A percentile compares a stretch with the other conserved stretches of the same genome.
phyloP scores from a whole-genome alignment of 2,797 vertebrate species.

The Coccyzus lansbergi region DNA sequence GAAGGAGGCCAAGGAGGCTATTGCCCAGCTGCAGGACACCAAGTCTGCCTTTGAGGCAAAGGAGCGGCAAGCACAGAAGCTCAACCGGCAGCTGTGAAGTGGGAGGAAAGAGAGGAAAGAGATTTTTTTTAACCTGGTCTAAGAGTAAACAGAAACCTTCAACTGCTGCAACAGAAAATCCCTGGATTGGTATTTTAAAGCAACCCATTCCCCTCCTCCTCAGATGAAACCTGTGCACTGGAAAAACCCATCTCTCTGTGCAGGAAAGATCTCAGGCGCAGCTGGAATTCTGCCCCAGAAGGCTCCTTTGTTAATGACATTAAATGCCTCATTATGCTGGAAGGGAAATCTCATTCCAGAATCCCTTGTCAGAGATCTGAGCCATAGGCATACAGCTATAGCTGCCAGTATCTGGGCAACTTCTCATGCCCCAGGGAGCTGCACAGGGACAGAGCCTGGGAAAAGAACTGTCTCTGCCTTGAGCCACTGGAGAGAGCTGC shows the following conservation, averaged over 20 bases:
- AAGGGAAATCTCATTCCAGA: constrained; percentile 11
- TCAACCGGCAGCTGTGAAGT: constrained; percentile 84
- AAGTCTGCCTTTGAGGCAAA: constrained; percentile 86
- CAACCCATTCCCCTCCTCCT: neutral
- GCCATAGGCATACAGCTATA: neutral
- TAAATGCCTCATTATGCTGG: constrained; percentile 25
- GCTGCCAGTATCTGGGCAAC: constrained; percentile 21
- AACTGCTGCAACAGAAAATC: neutral
- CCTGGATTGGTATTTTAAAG: constrained; percentile 18
- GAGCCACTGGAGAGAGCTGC: neutral
- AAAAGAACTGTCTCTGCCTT: constrained; percentile 11
- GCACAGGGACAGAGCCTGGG: neutral
- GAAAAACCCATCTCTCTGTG: neutral
- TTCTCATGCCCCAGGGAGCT: neutral
- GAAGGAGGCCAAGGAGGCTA: constrained; percentile 85
- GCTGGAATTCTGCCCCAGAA: constrained; percentile 44
- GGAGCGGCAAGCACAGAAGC: constrained; percentile 89
- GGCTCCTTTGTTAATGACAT: constrained; percentile 29
- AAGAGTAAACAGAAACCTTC: constrained; percentile 26
- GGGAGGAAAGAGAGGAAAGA: neutral
- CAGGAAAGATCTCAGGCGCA: constrained; percentile 15
- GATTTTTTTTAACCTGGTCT: constrained; percentile 10
- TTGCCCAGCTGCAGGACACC: constrained; percentile 83
- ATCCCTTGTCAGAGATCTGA: constrained; percentile 17
- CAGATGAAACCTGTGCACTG: neutral